Evolutionary conservation across 2,888 invertebrate species (phyloP).

Genomic region (Coleophora deauratella): DNA sequence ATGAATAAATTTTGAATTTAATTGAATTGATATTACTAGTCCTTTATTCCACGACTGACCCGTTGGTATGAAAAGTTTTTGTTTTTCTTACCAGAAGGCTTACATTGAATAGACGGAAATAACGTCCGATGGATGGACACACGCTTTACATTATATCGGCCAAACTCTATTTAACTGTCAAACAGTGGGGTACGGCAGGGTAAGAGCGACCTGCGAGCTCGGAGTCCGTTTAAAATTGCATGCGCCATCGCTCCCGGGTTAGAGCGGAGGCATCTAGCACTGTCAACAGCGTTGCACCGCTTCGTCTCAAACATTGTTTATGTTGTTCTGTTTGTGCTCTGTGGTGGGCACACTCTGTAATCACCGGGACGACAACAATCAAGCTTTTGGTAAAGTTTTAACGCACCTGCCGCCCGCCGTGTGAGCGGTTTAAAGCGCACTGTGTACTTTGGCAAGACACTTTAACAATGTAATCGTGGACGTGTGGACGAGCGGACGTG

Average conservation of each 20-base stretch:
- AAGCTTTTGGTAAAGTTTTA: constrained; percentile 9
- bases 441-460: too few relatives aligned
- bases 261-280: constrained; percentile 29
- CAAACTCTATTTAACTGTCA: constrained; percentile 44
- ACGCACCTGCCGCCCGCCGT: neutral
- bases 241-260: constrained; percentile 46
- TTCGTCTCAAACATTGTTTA: constrained; percentile 62
- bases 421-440: too few relatives aligned
- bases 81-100: too few relatives aligned
- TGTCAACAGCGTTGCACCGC: constrained; percentile 56
- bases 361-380: constrained; percentile 27
- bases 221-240: constrained; percentile 61
- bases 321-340: constrained; percentile 48
- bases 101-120: too few relatives aligned
- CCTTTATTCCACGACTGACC: too few relatives aligned
- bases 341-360: constrained; percentile 27
- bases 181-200: constrained; percentile 21
- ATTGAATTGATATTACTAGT: too few relatives aligned
- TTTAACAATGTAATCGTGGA: too few relatives aligned
- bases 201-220: constrained; percentile 21
- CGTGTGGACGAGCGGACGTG: too few relatives aligned
- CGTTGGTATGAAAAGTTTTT: too few relatives aligned
- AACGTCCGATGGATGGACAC: too few relatives aligned
- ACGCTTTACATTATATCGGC: constrained; percentile 8
- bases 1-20: too few relatives aligned